phyloP scores from a whole-genome alignment of 1,140 invertebrate species.

The Bombus picipes region DNA sequence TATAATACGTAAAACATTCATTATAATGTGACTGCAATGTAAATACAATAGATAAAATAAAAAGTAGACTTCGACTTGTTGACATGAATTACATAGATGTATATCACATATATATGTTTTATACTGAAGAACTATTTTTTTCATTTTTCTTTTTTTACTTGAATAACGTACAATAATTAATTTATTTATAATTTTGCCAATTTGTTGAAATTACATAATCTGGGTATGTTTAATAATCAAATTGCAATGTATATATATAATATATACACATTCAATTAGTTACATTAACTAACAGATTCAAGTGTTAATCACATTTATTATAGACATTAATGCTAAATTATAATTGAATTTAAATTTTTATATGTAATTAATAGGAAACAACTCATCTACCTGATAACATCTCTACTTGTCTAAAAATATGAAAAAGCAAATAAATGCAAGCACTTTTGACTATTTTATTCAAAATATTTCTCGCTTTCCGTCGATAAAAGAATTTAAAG shows the following conservation, averaged over 20 bases:
- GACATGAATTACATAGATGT: conserved; percentile 30
- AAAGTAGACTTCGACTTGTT: conserved; percentile 13
- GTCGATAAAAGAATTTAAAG: not conserved
- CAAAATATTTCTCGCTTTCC: conserved; percentile 9
- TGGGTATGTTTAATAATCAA: conserved; percentile 64
- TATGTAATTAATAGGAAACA: conserved; percentile 59
- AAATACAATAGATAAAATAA: conserved; percentile 42
- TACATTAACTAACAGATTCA: conserved; percentile 58
- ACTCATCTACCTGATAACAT: conserved; percentile 67
- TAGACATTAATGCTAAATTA: conserved; percentile 61
- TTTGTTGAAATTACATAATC: conserved; percentile 54
- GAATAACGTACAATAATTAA: conserved; percentile 55
- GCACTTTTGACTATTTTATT: not conserved
- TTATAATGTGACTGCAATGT: conserved; percentile 16
- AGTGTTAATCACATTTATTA: conserved; percentile 66
- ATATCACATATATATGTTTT: conserved; percentile 17
- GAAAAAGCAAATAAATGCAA: conserved; percentile 18
- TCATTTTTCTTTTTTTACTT: conserved; percentile 29
- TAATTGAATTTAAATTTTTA: conserved; percentile 59
- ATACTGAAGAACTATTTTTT: conserved; percentile 16
- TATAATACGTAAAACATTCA: conserved; percentile 32
- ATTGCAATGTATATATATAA: conserved; percentile 60
- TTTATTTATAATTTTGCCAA: conserved; percentile 44
- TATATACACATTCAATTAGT: conserved; percentile 63
- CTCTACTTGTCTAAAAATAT: conserved; percentile 41